Evolutionary conservation across 1,140 invertebrate species (phyloP).

Genomic region (Panonychus citri): DNA sequence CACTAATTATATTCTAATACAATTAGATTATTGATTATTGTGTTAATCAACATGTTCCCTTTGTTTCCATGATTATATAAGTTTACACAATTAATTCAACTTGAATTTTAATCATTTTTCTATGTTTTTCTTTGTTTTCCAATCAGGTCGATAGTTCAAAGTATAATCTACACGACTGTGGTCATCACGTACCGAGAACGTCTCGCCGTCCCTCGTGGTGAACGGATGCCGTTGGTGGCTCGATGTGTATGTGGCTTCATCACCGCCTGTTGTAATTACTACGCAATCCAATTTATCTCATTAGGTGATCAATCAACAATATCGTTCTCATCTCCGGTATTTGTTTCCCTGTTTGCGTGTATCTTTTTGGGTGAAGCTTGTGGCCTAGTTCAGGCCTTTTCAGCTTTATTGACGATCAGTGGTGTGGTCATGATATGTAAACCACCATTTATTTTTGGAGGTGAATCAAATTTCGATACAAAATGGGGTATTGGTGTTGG

Average conservation of each 20-base stretch:
- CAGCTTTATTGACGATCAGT: slow-evolving; percentile 24
- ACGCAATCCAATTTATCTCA: slow-evolving; percentile 18
- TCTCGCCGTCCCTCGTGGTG: not conserved
- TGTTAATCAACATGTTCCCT: no score
- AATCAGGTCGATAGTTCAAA: not conserved
- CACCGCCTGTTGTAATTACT: not conserved
- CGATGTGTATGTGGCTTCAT: not conserved
- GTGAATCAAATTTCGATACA: not conserved
- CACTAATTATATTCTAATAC: no score
- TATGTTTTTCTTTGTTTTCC: not conserved
- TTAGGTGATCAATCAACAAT: slow-evolving; percentile 32
- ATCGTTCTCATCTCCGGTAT: slow-evolving; percentile 31
- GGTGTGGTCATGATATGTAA: slow-evolving; percentile 29
- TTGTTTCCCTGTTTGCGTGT: slow-evolving; percentile 29
- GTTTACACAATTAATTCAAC: no score
- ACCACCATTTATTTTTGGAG: slow-evolving; percentile 19
- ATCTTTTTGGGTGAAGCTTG: slow-evolving; percentile 30
- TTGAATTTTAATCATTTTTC: no score
- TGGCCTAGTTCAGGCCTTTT: slow-evolving; percentile 26
- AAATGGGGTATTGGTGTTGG: not conserved
- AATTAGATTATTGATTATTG: no score
- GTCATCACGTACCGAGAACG: not conserved
- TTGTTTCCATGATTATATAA: no score
- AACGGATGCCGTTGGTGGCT: not conserved
- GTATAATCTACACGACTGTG: not conserved